Evolutionary conservation across 2,113 vertebrate genomes (phyloP), one percentile per base, ranked within the genome.

Genomic region (Triplophysa dalaica): DNA sequence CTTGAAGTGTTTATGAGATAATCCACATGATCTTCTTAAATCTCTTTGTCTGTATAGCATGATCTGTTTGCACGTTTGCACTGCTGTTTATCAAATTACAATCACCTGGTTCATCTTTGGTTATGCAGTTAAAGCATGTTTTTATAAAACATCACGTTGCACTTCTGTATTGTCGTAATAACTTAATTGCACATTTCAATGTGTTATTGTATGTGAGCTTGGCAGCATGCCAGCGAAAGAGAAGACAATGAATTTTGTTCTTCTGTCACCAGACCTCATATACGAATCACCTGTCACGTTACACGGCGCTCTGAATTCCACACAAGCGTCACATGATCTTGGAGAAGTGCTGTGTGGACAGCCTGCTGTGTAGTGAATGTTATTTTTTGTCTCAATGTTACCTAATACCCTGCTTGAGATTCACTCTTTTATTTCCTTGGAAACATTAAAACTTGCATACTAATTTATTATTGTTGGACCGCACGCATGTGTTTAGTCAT

Each of bases 131-230:
- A 61, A 74, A 74, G n/a, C 33, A 11, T 38, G 4, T 56, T 10
- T 33, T 17, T 54, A 13, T 70, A 11, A 72, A 72, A 56, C 52
- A 21, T 13, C 8, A 1, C 24, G 52, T 61, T 43, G 21, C 38
- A 61, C 9, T 79, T 45, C 65, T 62, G 79, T 63, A 68, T 77
- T 77, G n/a, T 17, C 4, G 14, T 52, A 16, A 5, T 52, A 52
- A 43, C 70, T 66, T 65, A 63, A 76, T 70, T 38, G 33, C 33
- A 38, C 33, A 38, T 38, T 33, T 33, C 33, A 52, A 54, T 50
- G 69, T 24, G 45, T n/a, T 79, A 77, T 77, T 75, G 77, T 70
- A 70, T 65, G 77, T 70, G 64, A 19, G 48, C 56, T 80, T 83
- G 78, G 82, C 78, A 80, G 52, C 24, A 17, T 70, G 73, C 78